These are phyloP conservation scores for Gandaritis pyraliata DNA, from an alignment of 2,888 invertebrate species.

Conservation along the genomic window DNA sequence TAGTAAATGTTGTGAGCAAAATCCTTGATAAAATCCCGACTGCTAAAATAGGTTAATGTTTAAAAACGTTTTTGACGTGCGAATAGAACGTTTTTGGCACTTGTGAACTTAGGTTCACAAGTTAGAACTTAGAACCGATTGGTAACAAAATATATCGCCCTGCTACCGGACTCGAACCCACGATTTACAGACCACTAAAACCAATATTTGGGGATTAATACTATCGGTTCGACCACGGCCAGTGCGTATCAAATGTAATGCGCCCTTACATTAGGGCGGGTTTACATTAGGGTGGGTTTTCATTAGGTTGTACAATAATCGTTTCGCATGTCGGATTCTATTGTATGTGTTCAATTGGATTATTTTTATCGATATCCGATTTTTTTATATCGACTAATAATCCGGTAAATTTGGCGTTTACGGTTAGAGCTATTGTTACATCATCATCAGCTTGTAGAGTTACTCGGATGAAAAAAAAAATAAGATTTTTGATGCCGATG, in stretches of 20 bases:
- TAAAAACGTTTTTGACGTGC: no score
- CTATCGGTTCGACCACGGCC: constrained; percentile 21
- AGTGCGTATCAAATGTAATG: constrained; percentile 30
- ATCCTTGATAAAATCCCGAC: no score
- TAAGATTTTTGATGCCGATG: no score
- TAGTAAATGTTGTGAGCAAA: constrained; percentile 1
- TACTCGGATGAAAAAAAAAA: no score
- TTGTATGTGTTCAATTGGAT: constrained; percentile 43
- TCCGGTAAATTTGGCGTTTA: constrained; percentile 22
- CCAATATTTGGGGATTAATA: constrained; percentile 20
- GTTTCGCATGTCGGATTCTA: constrained; percentile 40
- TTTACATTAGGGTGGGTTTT: constrained; percentile 24
- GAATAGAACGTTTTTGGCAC: no score
- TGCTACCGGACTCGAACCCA: constrained; percentile 11
- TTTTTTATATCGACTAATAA: constrained; percentile 26
- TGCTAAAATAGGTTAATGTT: no score
- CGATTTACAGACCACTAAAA: constrained; percentile 12
- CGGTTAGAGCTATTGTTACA: constrained; percentile 1
- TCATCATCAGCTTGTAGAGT: no score
- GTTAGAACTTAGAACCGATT: no score
- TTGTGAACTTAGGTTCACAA: no score
- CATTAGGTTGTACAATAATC: constrained; percentile 32
- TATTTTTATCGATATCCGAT: constrained; percentile 38
- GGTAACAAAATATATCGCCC: no score
- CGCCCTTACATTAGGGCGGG: constrained; percentile 25